These are phyloP conservation scores for Spialia ferax DNA, from an alignment of 2,888 invertebrate species.

Conservation along the genomic window DNA sequence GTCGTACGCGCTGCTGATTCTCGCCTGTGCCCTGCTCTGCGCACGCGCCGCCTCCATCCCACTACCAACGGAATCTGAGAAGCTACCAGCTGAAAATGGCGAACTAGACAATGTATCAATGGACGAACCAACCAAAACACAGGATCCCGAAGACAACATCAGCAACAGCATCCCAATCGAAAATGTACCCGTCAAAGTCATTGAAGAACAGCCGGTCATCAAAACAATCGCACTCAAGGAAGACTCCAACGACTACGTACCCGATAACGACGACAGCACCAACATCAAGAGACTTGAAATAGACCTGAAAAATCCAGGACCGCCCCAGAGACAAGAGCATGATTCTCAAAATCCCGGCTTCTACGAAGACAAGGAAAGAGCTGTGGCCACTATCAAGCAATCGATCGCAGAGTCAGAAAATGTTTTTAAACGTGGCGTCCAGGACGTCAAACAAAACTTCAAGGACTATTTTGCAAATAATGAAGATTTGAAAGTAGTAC, in stretches of 20 bases:
- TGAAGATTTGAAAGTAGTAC: slow-evolving; percentile 60
- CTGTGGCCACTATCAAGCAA: slow-evolving; percentile 59
- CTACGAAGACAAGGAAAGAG: slow-evolving; percentile 57
- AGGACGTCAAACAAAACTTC: slow-evolving; percentile 63
- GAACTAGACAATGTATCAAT: slow-evolving; percentile 52
- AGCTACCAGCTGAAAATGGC: slow-evolving; percentile 52
- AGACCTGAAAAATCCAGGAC: slow-evolving; percentile 72
- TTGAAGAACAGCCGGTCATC: slow-evolving; percentile 59
- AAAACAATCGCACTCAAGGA: slow-evolving; percentile 52
- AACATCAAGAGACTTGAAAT: slow-evolving; percentile 60
- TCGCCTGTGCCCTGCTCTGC: slow-evolving; percentile 63
- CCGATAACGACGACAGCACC: slow-evolving; percentile 50
- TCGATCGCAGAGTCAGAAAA: slow-evolving; percentile 61
- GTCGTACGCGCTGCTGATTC: slow-evolving; percentile 63
- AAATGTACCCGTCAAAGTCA: slow-evolving; percentile 68
- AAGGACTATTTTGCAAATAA: slow-evolving; percentile 60
- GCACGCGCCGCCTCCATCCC: slow-evolving; percentile 69
- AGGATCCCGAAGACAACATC: slow-evolving; percentile 64
- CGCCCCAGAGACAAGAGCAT: slow-evolving; percentile 75
- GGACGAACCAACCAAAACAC: slow-evolving; percentile 56
- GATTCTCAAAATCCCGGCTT: slow-evolving; percentile 75
- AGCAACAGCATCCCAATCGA: slow-evolving; percentile 49
- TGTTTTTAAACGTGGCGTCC: slow-evolving; percentile 56
- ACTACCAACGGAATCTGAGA: slow-evolving; percentile 48
- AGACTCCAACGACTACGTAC: slow-evolving; percentile 53